phyloP scores from a whole-genome alignment of 2,888 invertebrate genomes.

The Andrena praecox region DNA sequence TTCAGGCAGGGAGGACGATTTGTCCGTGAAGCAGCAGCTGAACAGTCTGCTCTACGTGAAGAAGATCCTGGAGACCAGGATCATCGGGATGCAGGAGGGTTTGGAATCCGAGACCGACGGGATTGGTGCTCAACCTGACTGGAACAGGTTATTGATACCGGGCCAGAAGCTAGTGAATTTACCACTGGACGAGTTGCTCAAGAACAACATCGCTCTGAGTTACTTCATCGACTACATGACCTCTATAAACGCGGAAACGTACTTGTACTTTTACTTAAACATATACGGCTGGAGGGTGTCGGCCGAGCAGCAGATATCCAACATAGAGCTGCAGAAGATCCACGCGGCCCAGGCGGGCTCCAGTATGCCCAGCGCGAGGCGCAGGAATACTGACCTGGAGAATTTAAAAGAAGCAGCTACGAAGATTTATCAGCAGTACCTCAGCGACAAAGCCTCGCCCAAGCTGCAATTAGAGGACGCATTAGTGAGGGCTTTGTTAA shows the following conservation, averaged over 20 bases:
- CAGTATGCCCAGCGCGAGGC: slow-evolving; percentile 60
- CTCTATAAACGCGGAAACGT: slow-evolving; percentile 89
- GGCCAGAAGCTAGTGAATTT: slow-evolving; percentile 87
- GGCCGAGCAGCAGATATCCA: slow-evolving; percentile 89
- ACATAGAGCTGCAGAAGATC: slow-evolving; percentile 86
- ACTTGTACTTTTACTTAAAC: slow-evolving; percentile 92
- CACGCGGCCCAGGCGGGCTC: slow-evolving; percentile 78
- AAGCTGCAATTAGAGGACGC: slow-evolving; percentile 88
- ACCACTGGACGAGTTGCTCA: slow-evolving; percentile 90
- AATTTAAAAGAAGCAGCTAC: slow-evolving; percentile 89
- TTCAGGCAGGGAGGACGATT: slow-evolving; percentile 93
- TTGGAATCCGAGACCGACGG: slow-evolving; percentile 85
- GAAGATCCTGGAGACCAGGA: slow-evolving; percentile 90
- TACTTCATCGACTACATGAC: slow-evolving; percentile 92
- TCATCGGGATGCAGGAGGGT: slow-evolving; percentile 85
- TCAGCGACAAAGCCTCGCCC: slow-evolving; percentile 90
- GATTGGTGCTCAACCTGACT: slow-evolving; percentile 81
- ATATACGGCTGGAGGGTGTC: slow-evolving; percentile 89
- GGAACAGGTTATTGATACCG: slow-evolving; percentile 84
- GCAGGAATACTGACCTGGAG: slow-evolving; percentile 82
- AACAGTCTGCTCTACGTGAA: slow-evolving; percentile 93
- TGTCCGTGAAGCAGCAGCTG: slow-evolving; percentile 93
- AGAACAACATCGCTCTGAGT: slow-evolving; percentile 91
- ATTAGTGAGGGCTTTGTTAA: slow-evolving; percentile 87
- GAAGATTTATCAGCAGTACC: slow-evolving; percentile 91